These are phyloP conservation scores for Octodonta nipae DNA, from an alignment of 2,888 invertebrate genomes.

Conservation along the genomic window DNA sequence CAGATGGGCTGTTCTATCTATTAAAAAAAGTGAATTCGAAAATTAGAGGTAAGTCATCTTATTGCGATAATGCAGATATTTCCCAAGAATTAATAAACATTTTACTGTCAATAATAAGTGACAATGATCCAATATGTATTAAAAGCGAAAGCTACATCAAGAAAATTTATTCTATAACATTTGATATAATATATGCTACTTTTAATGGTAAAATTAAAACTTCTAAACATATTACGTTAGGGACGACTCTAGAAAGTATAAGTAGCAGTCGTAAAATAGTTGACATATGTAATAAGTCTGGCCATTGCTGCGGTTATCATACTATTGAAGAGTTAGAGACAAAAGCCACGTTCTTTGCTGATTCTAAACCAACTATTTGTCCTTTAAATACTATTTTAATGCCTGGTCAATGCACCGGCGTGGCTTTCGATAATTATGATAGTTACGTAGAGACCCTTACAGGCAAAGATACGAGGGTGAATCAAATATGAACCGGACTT, in stretches of 20 bases:
- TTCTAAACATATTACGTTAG: conserved; percentile 7
- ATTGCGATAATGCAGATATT: not conserved
- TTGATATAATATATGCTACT: conserved; percentile 5
- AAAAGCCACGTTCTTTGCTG: conserved; percentile 8
- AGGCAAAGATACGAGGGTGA: conserved; percentile 12
- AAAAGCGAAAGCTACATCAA: conserved; percentile 2
- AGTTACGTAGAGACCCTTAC: conserved; percentile 11
- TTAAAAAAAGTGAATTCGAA: not conserved
- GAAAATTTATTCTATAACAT: conserved; percentile 4
- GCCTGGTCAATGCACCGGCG: conserved; percentile 6
- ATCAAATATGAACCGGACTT: too few relatives aligned
- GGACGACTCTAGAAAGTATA: conserved; percentile 10
- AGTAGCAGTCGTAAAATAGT: conserved; percentile 10
- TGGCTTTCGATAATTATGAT: conserved; percentile 13
- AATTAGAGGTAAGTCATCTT: not conserved
- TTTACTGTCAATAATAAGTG: conserved; percentile 1
- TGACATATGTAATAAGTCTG: conserved; percentile 7
- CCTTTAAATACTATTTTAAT: conserved; percentile 8
- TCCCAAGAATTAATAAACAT: not conserved
- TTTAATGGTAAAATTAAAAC: conserved; percentile 6
- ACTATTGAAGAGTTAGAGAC: conserved; percentile 11
- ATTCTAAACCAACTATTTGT: conserved; percentile 5
- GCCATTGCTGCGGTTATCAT: conserved; percentile 9
- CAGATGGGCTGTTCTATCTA: not conserved
- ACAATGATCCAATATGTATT: not conserved